A percentile compares a stretch with the other conserved stretches of the same genome.
phyloP scores from a whole-genome alignment of 1,140 invertebrate species.

The Heliconius hermathena region DNA sequence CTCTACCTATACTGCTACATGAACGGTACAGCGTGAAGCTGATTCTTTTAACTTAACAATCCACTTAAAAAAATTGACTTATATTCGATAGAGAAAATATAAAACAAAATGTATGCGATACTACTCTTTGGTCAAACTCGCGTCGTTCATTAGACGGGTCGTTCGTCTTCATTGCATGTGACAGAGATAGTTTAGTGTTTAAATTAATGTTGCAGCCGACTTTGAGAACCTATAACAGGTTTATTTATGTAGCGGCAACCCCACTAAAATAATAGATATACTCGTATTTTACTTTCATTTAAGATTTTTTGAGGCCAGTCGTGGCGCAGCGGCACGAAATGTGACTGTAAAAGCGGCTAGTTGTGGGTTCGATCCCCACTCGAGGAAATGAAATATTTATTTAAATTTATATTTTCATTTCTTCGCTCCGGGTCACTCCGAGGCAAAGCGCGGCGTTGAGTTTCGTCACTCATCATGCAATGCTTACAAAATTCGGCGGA shows the following conservation, averaged over 20 bases:
- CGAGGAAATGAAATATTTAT: no score
- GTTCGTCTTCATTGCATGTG: constrained; percentile 78
- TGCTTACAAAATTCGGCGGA: no score
- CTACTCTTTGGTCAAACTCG: constrained; percentile 46
- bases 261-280: constrained; percentile 20
- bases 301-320: no score
- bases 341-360: no score
- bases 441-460: no score
- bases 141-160: constrained; percentile 74
- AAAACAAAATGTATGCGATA: not conserved
- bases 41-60: no score
- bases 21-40: no score
- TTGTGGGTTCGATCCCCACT: no score
- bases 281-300: not conserved
- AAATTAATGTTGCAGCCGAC: constrained; percentile 53
- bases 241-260: constrained; percentile 36
- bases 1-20: not conserved
- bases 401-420: no score
- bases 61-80: not conserved
- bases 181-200: constrained; percentile 72
- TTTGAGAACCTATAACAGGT: constrained; percentile 37
- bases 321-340: no score
- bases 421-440: no score
- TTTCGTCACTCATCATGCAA: no score
- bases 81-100: not conserved